Percentiles rank a stretch among this genome's conserved stretches.
Evolutionary conservation across 2,113 vertebrate species (phyloP).

Genomic region (Aegotheles bennettii): DNA sequence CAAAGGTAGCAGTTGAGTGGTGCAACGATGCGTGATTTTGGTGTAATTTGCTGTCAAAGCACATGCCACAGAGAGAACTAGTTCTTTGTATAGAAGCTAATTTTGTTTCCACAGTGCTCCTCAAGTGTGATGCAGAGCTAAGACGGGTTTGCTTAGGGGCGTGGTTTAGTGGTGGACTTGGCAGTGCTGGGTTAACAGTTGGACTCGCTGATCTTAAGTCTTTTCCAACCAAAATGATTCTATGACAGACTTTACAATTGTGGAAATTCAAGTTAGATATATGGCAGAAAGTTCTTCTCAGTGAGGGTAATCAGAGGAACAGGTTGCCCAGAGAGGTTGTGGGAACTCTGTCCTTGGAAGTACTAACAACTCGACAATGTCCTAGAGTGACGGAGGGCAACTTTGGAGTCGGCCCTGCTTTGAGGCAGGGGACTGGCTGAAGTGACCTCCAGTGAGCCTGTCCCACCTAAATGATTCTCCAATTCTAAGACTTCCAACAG

Average conservation of each 20-base stretch:
- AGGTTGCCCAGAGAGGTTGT: background rate
- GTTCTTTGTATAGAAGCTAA: background rate
- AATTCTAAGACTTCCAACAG: background rate
- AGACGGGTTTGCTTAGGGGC: too few species aligned
- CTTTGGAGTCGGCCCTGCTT: background rate
- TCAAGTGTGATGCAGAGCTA: background rate
- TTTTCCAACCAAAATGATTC: too few species aligned
- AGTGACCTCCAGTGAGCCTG: background rate
- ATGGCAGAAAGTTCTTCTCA: background rate
- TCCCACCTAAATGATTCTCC: background rate
- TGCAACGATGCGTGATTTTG: background rate
- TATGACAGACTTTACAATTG: background rate
- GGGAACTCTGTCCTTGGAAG: background rate
- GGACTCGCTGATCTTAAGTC: too few species aligned
- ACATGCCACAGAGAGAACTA: background rate
- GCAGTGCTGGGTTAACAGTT: too few species aligned
- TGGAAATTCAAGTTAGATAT: background rate
- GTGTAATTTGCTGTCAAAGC: background rate
- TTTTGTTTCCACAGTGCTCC: background rate
- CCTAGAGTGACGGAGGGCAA: background rate
- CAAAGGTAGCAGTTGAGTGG: background rate
- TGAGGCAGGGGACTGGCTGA: background rate
- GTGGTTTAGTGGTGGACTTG: too few species aligned
- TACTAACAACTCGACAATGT: fast-evolving
- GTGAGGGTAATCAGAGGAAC: background rate